Evolutionary conservation across 92 coral and sea anemone species (phyloP).

Genomic region (Zoanthus sociatus): DNA sequence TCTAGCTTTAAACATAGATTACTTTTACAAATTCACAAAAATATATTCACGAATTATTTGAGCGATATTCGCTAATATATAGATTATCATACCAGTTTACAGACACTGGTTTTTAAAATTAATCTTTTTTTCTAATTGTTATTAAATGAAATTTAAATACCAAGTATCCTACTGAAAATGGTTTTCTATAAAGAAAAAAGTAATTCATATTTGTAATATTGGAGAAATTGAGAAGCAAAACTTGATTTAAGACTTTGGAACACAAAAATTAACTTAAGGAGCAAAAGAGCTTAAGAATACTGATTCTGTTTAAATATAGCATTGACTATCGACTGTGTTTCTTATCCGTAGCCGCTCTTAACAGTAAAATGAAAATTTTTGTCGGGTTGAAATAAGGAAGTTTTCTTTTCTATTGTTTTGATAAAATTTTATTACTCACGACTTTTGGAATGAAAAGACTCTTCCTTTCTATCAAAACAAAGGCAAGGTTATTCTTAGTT

Average conservation of each 20-base stretch:
- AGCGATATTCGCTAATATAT: slow-evolving; percentile 5
- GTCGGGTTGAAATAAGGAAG: not conserved
- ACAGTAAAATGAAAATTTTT: not conserved
- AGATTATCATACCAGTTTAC: not conserved
- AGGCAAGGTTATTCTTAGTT: not conserved
- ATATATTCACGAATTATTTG: not conserved
- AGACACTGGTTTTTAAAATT: not conserved
- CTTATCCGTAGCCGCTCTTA: not conserved
- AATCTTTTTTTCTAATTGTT: slow-evolving; percentile 11
- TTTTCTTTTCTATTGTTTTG: slow-evolving; percentile 19
- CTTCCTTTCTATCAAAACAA: slow-evolving; percentile 2
- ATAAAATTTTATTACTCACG: slow-evolving; percentile 10
- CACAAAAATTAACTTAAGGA: not conserved
- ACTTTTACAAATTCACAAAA: not conserved
- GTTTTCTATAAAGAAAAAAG: not conserved
- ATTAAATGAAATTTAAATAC: slow-evolving; percentile 27
- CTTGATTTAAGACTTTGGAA: not conserved
- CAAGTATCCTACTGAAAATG: not conserved
- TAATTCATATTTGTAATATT: not conserved
- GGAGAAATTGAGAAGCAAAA: not conserved
- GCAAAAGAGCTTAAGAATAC: not conserved
- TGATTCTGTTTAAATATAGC: slow-evolving; percentile 7
- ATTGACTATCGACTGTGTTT: not conserved
- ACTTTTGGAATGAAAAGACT: slow-evolving; percentile 9
- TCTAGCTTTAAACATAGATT: not conserved